Conservation (phyloP, 2,797 vertebrate species). For the Helicolenus hilgendorfi region DNA sequence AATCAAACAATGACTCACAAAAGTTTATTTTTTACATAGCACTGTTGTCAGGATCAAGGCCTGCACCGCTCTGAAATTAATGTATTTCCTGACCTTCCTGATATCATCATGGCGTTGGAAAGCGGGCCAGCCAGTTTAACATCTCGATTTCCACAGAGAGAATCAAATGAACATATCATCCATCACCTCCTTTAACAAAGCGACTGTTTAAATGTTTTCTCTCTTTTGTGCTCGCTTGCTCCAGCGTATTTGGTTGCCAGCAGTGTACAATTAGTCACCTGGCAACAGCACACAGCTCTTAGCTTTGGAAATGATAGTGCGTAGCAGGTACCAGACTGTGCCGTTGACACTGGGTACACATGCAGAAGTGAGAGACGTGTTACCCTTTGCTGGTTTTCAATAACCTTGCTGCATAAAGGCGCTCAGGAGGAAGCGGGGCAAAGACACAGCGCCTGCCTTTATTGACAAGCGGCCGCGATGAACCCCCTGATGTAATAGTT, state of each 20-base stretch:
- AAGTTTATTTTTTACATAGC: conserved; percentile 15
- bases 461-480: conserved; percentile 20
- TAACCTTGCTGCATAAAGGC: conserved; percentile 37
- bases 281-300: conserved; percentile 65
- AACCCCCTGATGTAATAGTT: conserved; percentile 10
- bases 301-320: conserved; percentile 45
- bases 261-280: conserved; percentile 66
- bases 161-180: background rate
- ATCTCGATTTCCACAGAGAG: background rate
- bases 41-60: background rate
- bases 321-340: conserved; percentile 27
- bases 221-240: conserved; percentile 31
- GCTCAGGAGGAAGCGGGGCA: conserved; percentile 12
- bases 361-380: conserved; percentile 22
- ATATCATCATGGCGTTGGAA: background rate
- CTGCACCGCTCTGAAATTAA: background rate
- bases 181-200: conserved; percentile 9
- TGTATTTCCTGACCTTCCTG: background rate
- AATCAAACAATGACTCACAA: conserved; percentile 51
- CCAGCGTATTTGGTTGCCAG: conserved; percentile 11
- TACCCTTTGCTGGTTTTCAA: conserved; percentile 50
- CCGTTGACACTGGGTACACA: conserved; percentile 44
- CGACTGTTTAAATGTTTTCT: conserved; percentile 16
- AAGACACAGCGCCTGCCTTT: conserved; percentile 1
- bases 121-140: background rate